Evolutionary conservation across 53 echinoderm and acorn worm genomes (phyloP).

Genomic region (Luidia sarsii): DNA sequence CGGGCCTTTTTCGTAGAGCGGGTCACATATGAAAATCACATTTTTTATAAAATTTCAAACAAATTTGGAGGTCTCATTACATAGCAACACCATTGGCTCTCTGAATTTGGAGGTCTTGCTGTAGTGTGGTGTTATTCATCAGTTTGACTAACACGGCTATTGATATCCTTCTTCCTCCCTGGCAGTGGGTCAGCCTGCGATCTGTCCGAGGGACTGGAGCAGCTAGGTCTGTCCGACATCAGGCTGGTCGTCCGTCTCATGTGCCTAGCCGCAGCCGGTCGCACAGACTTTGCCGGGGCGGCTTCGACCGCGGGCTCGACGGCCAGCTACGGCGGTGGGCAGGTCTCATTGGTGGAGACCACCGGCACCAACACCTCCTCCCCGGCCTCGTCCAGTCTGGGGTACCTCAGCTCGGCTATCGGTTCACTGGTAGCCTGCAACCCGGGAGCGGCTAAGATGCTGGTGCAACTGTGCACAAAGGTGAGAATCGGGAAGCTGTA

Average conservation of each 20-base stretch:
- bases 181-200: slow-evolving; percentile 93
- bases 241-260: slow-evolving; percentile 92
- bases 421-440: slow-evolving; percentile 79
- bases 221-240: slow-evolving; percentile 90
- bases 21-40: too few relatives aligned
- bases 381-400: slow-evolving; percentile 75
- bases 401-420: slow-evolving; percentile 93
- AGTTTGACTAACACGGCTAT: too few relatives aligned
- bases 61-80: too few relatives aligned
- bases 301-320: slow-evolving; percentile 48
- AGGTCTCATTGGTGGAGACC: slow-evolving; percentile 8
- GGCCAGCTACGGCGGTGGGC: slow-evolving; percentile 13
- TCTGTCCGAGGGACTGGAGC: slow-evolving; percentile 89
- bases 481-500: too few relatives aligned
- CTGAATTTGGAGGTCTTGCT: too few relatives aligned
- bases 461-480: slow-evolving; percentile 96
- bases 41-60: too few relatives aligned
- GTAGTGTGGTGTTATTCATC: too few relatives aligned
- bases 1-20: too few relatives aligned
- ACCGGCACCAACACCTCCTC: not conserved
- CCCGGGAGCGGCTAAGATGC: slow-evolving; percentile 86
- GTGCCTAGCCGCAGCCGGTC: slow-evolving; percentile 96
- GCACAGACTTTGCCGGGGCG: slow-evolving; percentile 83
- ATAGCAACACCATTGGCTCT: too few relatives aligned
- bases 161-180: too few relatives aligned